Percentiles rank a stretch among this genome's conserved stretches.
phyloP scores from a whole-genome alignment of 2,797 vertebrate genomes.

The Cyclura pinguis region DNA sequence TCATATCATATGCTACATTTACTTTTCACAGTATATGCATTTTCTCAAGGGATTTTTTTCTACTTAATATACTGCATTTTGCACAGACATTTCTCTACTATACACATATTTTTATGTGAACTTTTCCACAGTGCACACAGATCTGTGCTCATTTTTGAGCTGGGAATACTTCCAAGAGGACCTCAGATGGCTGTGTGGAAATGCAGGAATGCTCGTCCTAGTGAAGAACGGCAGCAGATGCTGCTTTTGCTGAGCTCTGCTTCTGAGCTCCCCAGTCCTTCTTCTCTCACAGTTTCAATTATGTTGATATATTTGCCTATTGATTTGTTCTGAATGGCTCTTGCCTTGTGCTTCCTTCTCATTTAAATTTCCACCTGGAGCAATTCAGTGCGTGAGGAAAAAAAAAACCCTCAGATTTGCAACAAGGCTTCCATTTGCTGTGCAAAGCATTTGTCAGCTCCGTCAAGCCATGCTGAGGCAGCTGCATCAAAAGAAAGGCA shows the following conservation, averaged over 20 bases:
- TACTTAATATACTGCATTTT: neutral
- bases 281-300: conserved; percentile 65
- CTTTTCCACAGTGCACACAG: neutral
- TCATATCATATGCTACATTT: neutral
- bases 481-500: conserved; percentile 1
- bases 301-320: conserved; percentile 65
- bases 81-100: neutral
- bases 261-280: conserved; percentile 29
- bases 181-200: neutral
- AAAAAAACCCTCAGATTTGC: conserved; percentile 9
- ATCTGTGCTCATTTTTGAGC: too few species aligned
- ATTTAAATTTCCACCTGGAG: conserved; percentile 66
- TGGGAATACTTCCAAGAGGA: neutral
- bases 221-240: neutral
- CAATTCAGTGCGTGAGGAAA: conserved; percentile 4
- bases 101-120: neutral
- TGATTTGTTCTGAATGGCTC: conserved; percentile 66
- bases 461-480: neutral
- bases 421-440: neutral
- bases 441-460: neutral
- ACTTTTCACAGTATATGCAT: neutral
- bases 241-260: conserved; percentile 27
- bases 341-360: conserved; percentile 55
- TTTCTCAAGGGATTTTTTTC: neutral
- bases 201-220: neutral